phyloP scores from a whole-genome alignment of 2,888 invertebrate genomes.

The Oasisia sp. region DNA sequence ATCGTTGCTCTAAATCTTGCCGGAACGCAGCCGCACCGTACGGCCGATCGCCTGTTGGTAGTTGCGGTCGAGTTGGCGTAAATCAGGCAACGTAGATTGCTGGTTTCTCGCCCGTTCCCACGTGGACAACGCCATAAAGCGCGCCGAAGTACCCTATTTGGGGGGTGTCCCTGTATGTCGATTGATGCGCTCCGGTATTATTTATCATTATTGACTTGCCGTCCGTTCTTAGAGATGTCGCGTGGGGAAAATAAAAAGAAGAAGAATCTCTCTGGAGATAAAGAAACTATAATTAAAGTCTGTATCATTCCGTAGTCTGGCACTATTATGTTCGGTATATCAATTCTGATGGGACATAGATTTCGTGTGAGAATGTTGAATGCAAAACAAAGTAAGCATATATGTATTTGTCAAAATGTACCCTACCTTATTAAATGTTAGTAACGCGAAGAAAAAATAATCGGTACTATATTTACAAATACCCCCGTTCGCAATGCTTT shows the following conservation, averaged over 20 bases:
- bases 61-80: background rate
- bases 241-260: background rate
- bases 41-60: background rate
- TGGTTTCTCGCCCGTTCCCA: background rate
- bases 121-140: background rate
- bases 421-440: background rate
- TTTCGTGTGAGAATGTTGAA: background rate
- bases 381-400: background rate
- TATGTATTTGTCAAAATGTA: background rate
- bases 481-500: too few species aligned
- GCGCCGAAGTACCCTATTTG: background rate
- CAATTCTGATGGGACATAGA: background rate
- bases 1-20: background rate
- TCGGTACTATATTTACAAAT: too few species aligned
- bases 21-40: background rate
- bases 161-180: background rate
- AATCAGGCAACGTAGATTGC: conserved; percentile 1
- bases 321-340: background rate
- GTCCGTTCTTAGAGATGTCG: background rate
- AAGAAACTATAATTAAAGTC: background rate
- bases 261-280: background rate
- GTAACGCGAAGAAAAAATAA: too few species aligned
- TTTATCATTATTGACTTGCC: conserved; percentile 10
- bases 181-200: background rate
- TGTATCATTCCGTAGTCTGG: background rate